These are phyloP conservation scores for Yponomeuta cagnagella DNA, from an alignment of 2,888 invertebrate species.

Conservation along the genomic window DNA sequence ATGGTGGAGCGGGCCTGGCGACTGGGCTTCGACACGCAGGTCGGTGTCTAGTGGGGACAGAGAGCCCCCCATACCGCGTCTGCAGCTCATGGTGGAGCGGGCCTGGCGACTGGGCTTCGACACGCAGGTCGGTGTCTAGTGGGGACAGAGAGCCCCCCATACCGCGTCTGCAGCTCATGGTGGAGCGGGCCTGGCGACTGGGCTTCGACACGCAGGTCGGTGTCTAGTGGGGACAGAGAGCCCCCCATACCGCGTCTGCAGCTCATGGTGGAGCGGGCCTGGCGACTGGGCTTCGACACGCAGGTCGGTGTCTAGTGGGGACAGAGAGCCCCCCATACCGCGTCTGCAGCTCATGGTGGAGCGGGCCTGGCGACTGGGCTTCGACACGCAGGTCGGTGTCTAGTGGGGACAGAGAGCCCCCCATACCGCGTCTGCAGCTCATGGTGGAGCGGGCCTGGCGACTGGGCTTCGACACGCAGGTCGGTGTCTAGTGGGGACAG, in stretches of 20 bases:
- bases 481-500: conserved; percentile 19
- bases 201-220: conserved; percentile 77
- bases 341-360: conserved; percentile 90
- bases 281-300: conserved; percentile 82
- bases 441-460: too few species aligned
- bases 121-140: too few species aligned
- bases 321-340: conserved; percentile 84
- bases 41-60: conserved; percentile 44
- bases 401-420: too few species aligned
- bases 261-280: conserved; percentile 83
- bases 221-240: conserved; percentile 42
- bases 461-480: too few species aligned
- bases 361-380: conserved; percentile 87
- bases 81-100: too few species aligned
- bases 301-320: conserved; percentile 28
- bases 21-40: conserved; percentile 79
- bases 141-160: conserved; percentile 75
- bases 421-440: too few species aligned
- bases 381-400: conserved; percentile 73
- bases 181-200: conserved; percentile 83
- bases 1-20: conserved; percentile 85
- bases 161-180: conserved; percentile 82
- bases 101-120: too few species aligned
- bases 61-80: too few species aligned
- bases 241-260: conserved; percentile 85